Evolutionary conservation across 2,888 invertebrate species (phyloP).

Genomic region (Hirtodrosophila alboralis): DNA sequence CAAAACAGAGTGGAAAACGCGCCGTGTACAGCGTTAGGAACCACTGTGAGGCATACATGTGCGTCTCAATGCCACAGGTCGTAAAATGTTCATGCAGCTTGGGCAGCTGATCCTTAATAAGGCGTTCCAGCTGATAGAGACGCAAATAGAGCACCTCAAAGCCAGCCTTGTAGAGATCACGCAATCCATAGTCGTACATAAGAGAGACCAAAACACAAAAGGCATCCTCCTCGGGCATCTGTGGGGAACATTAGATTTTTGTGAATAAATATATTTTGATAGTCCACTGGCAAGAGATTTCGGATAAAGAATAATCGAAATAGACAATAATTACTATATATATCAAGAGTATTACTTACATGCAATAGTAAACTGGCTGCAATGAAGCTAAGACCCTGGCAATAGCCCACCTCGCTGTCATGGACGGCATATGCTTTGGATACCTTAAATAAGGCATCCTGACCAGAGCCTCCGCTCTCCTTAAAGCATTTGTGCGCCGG

Average conservation of each 20-base stretch:
- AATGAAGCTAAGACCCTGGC: constrained; percentile 98
- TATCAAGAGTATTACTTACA: constrained; percentile 90
- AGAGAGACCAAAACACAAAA: constrained; percentile 98
- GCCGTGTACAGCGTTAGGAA: constrained; percentile 99
- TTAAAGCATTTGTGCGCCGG: constrained; percentile 99
- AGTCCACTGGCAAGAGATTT: too few species aligned
- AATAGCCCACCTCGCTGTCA: constrained; percentile 99
- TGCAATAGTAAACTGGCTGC: constrained; percentile 98
- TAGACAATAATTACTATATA: too few species aligned
- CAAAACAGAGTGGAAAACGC: constrained; percentile 97
- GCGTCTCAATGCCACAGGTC: constrained; percentile 94
- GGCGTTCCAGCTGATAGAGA: constrained; percentile 96
- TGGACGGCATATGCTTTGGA: constrained; percentile 99
- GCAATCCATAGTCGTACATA: constrained; percentile 97
- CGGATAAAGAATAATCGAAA: too few species aligned
- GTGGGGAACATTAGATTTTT: constrained; percentile 15
- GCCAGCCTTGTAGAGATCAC: constrained; percentile 97
- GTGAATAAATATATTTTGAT: too few species aligned
- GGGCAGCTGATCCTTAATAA: constrained; percentile 93
- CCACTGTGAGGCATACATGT: constrained; percentile 99
- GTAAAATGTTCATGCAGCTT: constrained; percentile 92
- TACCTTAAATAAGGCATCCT: constrained; percentile 97
- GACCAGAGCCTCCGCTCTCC: constrained; percentile 96
- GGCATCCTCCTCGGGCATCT: constrained; percentile 99
- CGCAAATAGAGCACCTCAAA: constrained; percentile 98